A percentile compares a stretch with the other conserved stretches of the same genome.
Conservation (phyloP, 1,140 invertebrate genomes). For the Parapsyche elsis region DNA sequence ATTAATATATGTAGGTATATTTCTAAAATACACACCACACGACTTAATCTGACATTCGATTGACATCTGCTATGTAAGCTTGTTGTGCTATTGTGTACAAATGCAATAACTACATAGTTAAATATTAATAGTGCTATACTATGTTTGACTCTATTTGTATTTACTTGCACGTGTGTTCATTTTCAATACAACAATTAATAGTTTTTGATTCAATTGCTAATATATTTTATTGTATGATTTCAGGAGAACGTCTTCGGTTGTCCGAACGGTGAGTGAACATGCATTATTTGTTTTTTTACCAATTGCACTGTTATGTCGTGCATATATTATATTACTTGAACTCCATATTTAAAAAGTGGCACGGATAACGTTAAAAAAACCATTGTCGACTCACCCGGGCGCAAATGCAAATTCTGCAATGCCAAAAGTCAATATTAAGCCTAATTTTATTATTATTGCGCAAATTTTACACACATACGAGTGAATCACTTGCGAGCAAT, state of each 20-base stretch:
- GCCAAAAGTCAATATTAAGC: conserved; percentile 52
- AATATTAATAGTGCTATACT: too few species aligned
- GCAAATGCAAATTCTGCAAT: conserved; percentile 57
- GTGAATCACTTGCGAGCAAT: conserved; percentile 48
- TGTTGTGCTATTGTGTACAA: too few species aligned
- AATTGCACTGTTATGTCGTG: background rate
- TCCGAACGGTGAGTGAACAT: conserved; percentile 72
- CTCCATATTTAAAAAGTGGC: background rate
- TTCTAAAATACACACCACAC: too few species aligned
- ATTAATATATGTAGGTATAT: too few species aligned
- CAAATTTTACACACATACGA: conserved; percentile 13
- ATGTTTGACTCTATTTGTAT: too few species aligned
- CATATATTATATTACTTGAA: background rate
- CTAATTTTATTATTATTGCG: background rate
- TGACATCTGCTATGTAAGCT: too few species aligned
- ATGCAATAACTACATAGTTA: too few species aligned
- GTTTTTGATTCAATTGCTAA: background rate
- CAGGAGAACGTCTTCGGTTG: conserved; percentile 75
- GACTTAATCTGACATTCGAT: too few species aligned
- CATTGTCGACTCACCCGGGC: conserved; percentile 56
- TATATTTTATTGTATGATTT: conserved; percentile 62
- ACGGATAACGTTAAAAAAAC: conserved; percentile 12
- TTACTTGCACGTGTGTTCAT: too few species aligned
- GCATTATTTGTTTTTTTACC: conserved; percentile 3
- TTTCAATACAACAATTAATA: too few species aligned